Conservation (phyloP, 2,888 invertebrate species). For the Drosophila rellima region DNA sequence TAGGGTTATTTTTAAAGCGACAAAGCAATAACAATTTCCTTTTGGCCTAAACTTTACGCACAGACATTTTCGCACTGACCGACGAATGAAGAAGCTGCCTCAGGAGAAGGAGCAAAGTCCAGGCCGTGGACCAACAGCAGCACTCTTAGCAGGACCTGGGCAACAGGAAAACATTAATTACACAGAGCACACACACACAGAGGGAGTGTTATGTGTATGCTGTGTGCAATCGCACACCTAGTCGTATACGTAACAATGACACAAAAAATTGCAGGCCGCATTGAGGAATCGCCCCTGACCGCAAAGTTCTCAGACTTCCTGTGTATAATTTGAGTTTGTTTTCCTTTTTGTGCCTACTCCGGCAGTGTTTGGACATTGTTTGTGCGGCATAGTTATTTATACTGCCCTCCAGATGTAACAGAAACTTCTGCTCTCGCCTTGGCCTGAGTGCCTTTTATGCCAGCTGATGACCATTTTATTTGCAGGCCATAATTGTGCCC, state of each 20-base stretch:
- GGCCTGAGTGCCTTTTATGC: slow-evolving; percentile 16
- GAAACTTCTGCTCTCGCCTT: slow-evolving; percentile 7
- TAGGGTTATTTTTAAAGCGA: slow-evolving; percentile 39
- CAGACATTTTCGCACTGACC: slow-evolving; percentile 40
- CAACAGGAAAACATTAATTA: slow-evolving; percentile 70
- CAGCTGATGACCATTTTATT: slow-evolving; percentile 65
- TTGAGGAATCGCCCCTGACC: slow-evolving; percentile 44
- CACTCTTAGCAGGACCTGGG: slow-evolving; percentile 2
- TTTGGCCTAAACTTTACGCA: slow-evolving; percentile 62
- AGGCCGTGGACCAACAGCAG: slow-evolving; percentile 3
- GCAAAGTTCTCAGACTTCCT: slow-evolving; percentile 14
- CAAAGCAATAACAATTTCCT: slow-evolving; percentile 71
- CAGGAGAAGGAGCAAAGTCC: slow-evolving; percentile 1
- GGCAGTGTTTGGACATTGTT: slow-evolving; percentile 41
- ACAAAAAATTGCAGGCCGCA: slow-evolving; percentile 51
- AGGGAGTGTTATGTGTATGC: slow-evolving; percentile 9
- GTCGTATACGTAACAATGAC: slow-evolving; percentile 50
- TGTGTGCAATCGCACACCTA: slow-evolving; percentile 47
- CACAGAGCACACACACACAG: slow-evolving; percentile 34
- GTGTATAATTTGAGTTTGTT: slow-evolving; percentile 64
- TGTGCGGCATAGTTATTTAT: slow-evolving; percentile 67
- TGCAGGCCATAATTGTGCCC: slow-evolving; percentile 69
- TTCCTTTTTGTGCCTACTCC: slow-evolving; percentile 30
- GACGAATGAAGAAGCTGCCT: neutral
- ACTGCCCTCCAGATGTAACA: slow-evolving; percentile 27